Conservation (phyloP, 2,888 invertebrate species). For the Cheilosia urbana region DNA sequence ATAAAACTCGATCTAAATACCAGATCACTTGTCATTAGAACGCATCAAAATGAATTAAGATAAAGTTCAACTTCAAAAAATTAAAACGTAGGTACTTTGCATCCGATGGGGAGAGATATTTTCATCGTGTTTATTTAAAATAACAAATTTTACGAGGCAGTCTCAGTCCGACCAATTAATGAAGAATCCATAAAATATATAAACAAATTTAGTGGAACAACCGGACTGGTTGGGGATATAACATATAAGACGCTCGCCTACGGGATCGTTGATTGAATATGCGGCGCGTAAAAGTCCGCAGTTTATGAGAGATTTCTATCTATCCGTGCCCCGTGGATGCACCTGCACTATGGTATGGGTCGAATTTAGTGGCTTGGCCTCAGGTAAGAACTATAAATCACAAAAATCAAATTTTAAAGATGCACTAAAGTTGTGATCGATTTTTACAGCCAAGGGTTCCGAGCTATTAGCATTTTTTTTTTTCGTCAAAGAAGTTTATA, state of each 20-base stretch:
- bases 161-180: constrained; percentile 51
- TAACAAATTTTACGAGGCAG: constrained; percentile 13
- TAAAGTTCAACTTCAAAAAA: constrained; percentile 27
- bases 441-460: background rate
- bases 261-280: constrained; percentile 62
- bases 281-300: constrained; percentile 49
- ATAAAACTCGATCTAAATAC: constrained; percentile 50
- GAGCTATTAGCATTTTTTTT: constrained; percentile 31
- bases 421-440: constrained; percentile 19
- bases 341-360: background rate
- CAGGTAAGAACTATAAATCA: constrained; percentile 39
- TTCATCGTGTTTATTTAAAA: constrained; percentile 21
- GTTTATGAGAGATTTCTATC: constrained; percentile 46
- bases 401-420: constrained; percentile 32
- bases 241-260: constrained; percentile 61
- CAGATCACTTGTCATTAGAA: constrained; percentile 37
- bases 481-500: background rate
- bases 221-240: constrained; percentile 46
- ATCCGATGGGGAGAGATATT: constrained; percentile 24
- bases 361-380: constrained; percentile 8
- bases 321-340: constrained; percentile 24
- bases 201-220: constrained; percentile 50
- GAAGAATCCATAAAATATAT: constrained; percentile 64
- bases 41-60: constrained; percentile 50
- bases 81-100: constrained; percentile 56